Conservation (phyloP, 2,113 vertebrate species). For the Chlamydotis undulata region DNA sequence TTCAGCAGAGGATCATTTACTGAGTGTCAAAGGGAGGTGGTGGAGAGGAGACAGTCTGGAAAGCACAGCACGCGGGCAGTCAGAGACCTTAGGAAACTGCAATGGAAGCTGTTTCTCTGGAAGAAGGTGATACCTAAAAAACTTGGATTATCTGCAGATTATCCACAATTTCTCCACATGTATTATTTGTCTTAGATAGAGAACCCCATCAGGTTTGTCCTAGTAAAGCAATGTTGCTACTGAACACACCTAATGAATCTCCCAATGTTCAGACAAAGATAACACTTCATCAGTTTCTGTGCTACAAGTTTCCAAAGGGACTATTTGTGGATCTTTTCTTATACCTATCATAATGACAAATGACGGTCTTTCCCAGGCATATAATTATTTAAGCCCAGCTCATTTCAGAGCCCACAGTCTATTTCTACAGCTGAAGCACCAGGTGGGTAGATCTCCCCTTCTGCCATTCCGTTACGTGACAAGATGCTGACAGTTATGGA, state of each 20-base stretch:
- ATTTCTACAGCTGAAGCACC: background rate
- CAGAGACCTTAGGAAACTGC: background rate
- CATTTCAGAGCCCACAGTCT: background rate
- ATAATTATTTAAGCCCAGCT: background rate
- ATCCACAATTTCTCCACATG: background rate
- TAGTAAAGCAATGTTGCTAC: background rate
- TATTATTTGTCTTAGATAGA: background rate
- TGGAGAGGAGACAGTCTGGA: background rate
- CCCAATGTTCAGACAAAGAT: background rate
- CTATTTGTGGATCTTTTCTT: background rate
- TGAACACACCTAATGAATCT: background rate
- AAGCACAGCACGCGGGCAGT: accelerated
- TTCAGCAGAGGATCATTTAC: too few species aligned
- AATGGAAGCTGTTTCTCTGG: background rate
- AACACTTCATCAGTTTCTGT: background rate
- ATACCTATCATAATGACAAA: background rate
- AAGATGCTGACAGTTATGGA: background rate
- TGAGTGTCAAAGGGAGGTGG: too few species aligned
- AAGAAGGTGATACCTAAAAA: background rate
- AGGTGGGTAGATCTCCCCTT: background rate
- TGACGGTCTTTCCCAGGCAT: background rate
- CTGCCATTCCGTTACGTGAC: background rate
- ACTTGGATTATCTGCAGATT: background rate
- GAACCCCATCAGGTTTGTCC: background rate
- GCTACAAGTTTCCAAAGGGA: background rate